Base-by-base conservation (phyloP, 2,888 invertebrate species). In the Hedychridium roseum region DNA sequence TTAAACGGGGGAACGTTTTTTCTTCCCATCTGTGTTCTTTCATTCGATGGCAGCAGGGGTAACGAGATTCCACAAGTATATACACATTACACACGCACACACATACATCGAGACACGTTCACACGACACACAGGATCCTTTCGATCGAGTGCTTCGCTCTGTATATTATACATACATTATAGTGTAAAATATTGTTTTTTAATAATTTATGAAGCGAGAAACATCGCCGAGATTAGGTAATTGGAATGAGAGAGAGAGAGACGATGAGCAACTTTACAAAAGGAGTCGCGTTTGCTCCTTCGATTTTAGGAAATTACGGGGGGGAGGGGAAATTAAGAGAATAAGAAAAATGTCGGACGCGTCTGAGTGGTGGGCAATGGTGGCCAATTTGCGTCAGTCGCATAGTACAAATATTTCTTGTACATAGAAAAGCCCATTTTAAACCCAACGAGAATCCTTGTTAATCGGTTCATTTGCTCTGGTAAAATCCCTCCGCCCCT, bases 331-430 rank as follows among this genome's bases (percentile, higher is more conserved):
- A 47, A 39, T 43, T 31, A 35, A 54, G 58, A 57, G 50, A 55
- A 65, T 56, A 61, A 57, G 60, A 61, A 67, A 52, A 70, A 60
- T 53, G 60, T 54, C 66, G 65, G 66, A 69, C 65, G 64, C 70
- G 71, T 64, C 66, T 64, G 67, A 66, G 55, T 64, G 64, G 52
- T n/a, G n/a, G 67, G 65, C 68, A 64, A 57, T 54, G 63, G 57
- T 70, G 70, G 68, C 68, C 62, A 67, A 66, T 61, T n/a, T 70
- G 72, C 72, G 73, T 74, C 71, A 73, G 75, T 76, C 73, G 72
- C 73, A 78, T 76, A 78, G 78, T 78, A 78, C 78, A 78, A 78
- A 76, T 74, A 76, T 75, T 74, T 74, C 74, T 76, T 78, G 78
- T 78, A 78, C 77, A 78, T 78, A 78, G 74, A 43, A 60, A 43